Evolutionary conservation across 2,888 invertebrate genomes (phyloP).

Genomic region (Protonemura montana): DNA sequence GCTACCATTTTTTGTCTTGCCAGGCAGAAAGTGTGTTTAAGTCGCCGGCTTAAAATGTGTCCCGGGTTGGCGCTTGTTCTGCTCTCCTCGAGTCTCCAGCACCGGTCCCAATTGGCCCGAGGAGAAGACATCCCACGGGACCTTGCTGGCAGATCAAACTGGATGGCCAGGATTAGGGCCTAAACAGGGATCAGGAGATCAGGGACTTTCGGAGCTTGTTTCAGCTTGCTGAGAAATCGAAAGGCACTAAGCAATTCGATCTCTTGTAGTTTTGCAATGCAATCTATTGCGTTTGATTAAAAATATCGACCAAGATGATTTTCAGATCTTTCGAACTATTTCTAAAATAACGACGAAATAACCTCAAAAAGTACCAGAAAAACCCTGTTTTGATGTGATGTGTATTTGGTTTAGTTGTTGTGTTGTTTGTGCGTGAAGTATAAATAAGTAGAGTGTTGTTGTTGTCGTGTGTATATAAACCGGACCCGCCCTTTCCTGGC

Average conservation of each 20-base stretch:
- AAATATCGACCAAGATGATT: neutral
- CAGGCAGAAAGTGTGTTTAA: neutral
- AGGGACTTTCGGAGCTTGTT: neutral
- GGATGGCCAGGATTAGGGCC: neutral
- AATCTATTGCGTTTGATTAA: neutral
- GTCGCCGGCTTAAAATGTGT: neutral
- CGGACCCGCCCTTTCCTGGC: neutral
- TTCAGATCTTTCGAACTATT: neutral
- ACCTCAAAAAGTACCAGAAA: neutral
- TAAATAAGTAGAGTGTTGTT: neutral
- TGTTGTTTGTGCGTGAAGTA: neutral
- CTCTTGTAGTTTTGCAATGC: neutral
- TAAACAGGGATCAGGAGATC: too few species aligned
- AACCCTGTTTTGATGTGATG: neutral
- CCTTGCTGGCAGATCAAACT: neutral
- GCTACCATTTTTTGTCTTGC: neutral
- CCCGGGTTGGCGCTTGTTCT: neutral
- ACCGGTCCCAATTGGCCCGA: neutral
- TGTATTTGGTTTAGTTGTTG: neutral
- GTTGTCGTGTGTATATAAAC: neutral
- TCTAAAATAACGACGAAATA: neutral
- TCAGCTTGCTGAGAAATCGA: neutral
- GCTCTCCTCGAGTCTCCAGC: neutral
- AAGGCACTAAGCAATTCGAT: neutral
- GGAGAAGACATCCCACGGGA: neutral